Base-by-base conservation (phyloP, 2,888 invertebrate species). In the Rhagonycha fulva region DNA sequence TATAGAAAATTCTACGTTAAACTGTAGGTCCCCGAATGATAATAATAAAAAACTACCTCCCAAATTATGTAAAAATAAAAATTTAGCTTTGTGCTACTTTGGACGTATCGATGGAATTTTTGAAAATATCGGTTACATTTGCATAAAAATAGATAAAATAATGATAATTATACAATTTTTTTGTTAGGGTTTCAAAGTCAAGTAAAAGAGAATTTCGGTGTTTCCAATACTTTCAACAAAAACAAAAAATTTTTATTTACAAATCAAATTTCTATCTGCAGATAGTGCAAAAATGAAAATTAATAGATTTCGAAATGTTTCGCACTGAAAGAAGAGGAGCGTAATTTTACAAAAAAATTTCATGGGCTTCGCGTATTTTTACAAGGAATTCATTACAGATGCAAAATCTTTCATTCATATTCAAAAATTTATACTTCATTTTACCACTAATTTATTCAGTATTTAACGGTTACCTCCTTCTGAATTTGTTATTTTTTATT, bases 351-450 rank as follows among this genome's bases (percentile, higher is more conserved):
- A n/a, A 47, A n/a, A n/a, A 47, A n/a, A n/a, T 47, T 47, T n/a
- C n/a, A 47, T 47, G 7, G 47, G 12, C 47, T 47, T n/a, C 47
- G 47, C 47, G 89, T 89, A 89, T 89, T 89, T 89, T 88, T 87
- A 89, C 90, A 91, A 91, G 90, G 91, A 91, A 90, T 93, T 94
- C 92, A 94, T 94, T 93, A 93, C 91, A 91, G 91, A 94, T 94
- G 94, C 93, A 93, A 94, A 94, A 94, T 93, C 92, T 92, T 91
- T 93, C 93, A 94, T 94, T 94, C 94, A 94, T 94, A 94, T 94
- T 94, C 94, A 94, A 94, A 94, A 94, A 94, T 94, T 94, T 94
- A 94, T 94, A 94, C 93, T 93, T 92, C 92, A 87, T 90, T 91
- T 91, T 91, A 90, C 89, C 90, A 91, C 93, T 93, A 93, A 93